Base-by-base conservation (phyloP, 2,888 invertebrate species). In the Pseudolycoriella hygida region DNA sequence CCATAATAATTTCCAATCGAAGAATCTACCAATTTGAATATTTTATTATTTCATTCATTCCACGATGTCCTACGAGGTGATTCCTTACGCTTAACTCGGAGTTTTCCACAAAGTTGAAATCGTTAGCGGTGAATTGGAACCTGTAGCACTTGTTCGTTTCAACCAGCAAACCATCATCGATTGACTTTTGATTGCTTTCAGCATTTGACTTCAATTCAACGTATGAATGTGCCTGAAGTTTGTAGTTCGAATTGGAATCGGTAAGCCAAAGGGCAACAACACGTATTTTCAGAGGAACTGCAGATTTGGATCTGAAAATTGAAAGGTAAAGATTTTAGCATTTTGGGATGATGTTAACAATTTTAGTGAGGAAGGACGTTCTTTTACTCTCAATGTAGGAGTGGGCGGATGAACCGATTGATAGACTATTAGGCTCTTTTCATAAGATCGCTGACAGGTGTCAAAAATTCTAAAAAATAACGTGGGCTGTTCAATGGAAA, bases 51-150 rank as follows among this genome's bases (percentile, higher is more conserved):
- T 18, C n/a, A 10, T 11, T 30, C 30, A 30, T 11, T 30, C 30
- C 8, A 30, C 6, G 11, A 30, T 10, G 8, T 30, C 30, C 30
- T n/a, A n/a, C n/a, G n/a, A n/a, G n/a, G n/a, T n/a, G n/a, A n/a
- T n/a, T n/a, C 10, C 56, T 56, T 37, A 65, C 64, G 50, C 59
- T 57, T 44, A 65, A 49, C 51, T 64, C 64, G 32, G 60, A 60
- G 50, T 66, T 66, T 53, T 66, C 66, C 19, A 58, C 53, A 49
- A 66, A 66, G 45, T 63, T 61, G 51, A 60, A 57, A 4, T 60
- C 58, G 46, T 64, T 62, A 1, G 60, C 60, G 19, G 54, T 55
- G 46, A 64, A 64, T 15, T 59, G 45, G 12, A 66, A 51, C 45
- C 61, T 60, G 48, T 64, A 64, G 45, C 59, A 62, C 31, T 54